A percentile compares a stretch with the other conserved stretches of the same genome.
Evolutionary conservation across 2,888 invertebrate species (phyloP).

Genomic region (Eristalis intricaria): DNA sequence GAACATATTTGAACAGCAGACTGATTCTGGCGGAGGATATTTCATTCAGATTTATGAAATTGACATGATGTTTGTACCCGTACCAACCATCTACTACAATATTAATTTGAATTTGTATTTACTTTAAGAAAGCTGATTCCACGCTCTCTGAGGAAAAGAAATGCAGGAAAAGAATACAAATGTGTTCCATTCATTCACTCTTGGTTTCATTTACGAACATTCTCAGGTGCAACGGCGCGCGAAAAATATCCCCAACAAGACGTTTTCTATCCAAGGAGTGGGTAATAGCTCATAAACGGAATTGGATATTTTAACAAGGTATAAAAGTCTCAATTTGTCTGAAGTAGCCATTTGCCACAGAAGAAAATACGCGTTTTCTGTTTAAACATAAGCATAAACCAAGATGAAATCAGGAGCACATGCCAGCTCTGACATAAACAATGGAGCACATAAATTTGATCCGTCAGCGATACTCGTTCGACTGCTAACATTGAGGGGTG

Average conservation of each 20-base stretch:
- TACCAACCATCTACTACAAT: neutral
- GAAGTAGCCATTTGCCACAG: neutral
- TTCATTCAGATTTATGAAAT: neutral
- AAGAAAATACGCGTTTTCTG: neutral
- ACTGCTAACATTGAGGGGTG: too few species aligned
- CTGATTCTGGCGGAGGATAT: neutral
- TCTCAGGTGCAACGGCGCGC: neutral
- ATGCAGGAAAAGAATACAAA: neutral
- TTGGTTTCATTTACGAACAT: neutral
- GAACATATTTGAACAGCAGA: too few species aligned
- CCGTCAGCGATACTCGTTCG: neutral
- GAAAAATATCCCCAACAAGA: neutral
- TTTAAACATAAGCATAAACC: neutral
- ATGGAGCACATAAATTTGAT: slow-evolving; percentile 6
- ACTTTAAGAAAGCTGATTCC: neutral
- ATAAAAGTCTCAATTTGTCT: neutral
- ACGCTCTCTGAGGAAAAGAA: neutral
- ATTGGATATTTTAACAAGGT: neutral
- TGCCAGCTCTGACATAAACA: neutral
- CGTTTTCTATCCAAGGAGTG: neutral
- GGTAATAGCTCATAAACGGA: neutral
- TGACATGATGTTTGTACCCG: neutral
- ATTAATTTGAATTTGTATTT: neutral
- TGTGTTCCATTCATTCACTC: neutral
- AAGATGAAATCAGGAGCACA: slow-evolving; percentile 2